Evolutionary conservation across 2,888 invertebrate genomes (phyloP).

Genomic region (Sipunculus nudus): DNA sequence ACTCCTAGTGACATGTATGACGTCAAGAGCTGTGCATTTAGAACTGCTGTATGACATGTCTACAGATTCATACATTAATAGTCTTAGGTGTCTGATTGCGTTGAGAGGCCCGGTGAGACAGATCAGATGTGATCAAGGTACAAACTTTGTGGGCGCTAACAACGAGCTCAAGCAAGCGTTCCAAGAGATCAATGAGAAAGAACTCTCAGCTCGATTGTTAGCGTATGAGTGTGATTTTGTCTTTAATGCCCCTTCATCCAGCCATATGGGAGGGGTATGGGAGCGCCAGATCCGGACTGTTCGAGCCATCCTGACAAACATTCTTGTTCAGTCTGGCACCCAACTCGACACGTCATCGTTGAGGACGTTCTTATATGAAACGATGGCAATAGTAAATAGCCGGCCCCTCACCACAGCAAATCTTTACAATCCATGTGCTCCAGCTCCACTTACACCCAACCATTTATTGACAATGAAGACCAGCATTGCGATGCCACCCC

Average conservation of each 20-base stretch:
- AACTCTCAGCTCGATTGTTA: too few species aligned
- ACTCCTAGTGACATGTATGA: too few species aligned
- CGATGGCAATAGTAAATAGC: constrained; percentile 30
- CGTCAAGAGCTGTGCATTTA: too few species aligned
- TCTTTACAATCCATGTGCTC: constrained; percentile 16
- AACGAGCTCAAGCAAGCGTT: too few species aligned
- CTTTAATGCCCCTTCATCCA: constrained; percentile 42
- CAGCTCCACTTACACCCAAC: constrained; percentile 19
- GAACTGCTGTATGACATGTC: too few species aligned
- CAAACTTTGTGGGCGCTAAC: too few species aligned
- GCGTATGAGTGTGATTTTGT: too few species aligned
- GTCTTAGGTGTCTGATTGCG: too few species aligned
- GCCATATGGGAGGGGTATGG: constrained; percentile 47
- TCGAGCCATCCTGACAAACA: constrained; percentile 26
- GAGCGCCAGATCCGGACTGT: constrained; percentile 44
- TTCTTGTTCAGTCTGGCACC: constrained; percentile 15
- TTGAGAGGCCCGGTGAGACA: too few species aligned
- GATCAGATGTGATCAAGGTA: too few species aligned
- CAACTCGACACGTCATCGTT: constrained; percentile 29
- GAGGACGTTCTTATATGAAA: constrained; percentile 37
- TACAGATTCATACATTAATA: too few species aligned
- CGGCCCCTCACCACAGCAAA: constrained; percentile 30
- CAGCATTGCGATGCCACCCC: constrained; percentile 1
- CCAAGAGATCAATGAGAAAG: too few species aligned
- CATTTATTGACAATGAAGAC: constrained; percentile 22